phyloP scores from a whole-genome alignment of 2,113 vertebrate species.

The Otolemur garnettii region DNA sequence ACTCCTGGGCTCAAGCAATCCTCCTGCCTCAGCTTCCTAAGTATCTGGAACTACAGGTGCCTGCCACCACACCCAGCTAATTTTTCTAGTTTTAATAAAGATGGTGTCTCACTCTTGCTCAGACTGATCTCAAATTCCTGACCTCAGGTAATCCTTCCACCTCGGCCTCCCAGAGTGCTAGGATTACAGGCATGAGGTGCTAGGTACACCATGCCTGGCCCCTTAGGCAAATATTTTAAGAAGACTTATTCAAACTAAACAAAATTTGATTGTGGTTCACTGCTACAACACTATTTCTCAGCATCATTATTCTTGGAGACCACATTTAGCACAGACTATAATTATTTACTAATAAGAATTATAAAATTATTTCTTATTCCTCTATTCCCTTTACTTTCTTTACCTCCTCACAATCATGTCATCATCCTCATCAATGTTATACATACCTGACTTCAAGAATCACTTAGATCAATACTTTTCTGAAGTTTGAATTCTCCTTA shows the following conservation, averaged over 20 bases:
- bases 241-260: neutral
- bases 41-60: too few relatives aligned
- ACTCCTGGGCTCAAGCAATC: too few relatives aligned
- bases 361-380: neutral
- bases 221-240: neutral
- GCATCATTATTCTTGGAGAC: neutral
- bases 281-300: neutral
- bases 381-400: neutral
- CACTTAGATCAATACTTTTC: slow-evolving; percentile 5
- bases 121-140: too few relatives aligned
- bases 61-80: too few relatives aligned
- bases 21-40: too few relatives aligned
- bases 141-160: too few relatives aligned
- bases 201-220: too few relatives aligned
- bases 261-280: neutral
- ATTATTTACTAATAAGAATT: neutral
- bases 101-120: too few relatives aligned
- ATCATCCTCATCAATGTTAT: neutral
- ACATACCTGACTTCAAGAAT: neutral
- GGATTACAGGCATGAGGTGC: too few relatives aligned
- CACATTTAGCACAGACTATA: neutral
- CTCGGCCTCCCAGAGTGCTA: too few relatives aligned
- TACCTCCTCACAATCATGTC: neutral
- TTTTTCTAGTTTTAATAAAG: too few relatives aligned
- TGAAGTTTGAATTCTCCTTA: neutral